Percentiles rank a stretch among this genome's conserved stretches.
Evolutionary conservation across 2,113 vertebrate genomes (phyloP).

Genomic region (Pelecanus crispus): DNA sequence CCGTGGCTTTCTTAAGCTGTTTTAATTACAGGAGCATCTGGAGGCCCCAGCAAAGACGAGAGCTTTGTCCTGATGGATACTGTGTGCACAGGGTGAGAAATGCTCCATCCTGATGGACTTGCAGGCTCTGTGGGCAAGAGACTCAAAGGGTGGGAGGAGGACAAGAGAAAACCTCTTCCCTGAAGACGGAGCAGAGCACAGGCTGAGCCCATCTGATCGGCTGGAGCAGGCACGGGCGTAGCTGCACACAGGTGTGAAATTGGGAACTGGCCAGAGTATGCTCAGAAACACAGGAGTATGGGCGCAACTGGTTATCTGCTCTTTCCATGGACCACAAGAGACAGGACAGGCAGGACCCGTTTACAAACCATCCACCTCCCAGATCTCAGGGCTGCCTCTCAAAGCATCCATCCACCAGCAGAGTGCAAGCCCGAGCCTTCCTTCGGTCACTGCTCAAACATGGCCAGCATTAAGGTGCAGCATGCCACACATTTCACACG

Average conservation of each 20-base stretch:
- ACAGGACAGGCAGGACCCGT: background rate
- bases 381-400: background rate
- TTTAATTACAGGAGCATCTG: background rate
- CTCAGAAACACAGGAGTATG: background rate
- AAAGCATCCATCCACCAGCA: background rate
- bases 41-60: background rate
- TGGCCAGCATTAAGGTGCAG: background rate
- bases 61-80: background rate
- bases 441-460: fast-evolving
- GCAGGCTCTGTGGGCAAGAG: background rate
- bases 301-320: background rate
- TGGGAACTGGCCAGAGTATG: background rate
- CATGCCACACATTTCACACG: fast-evolving
- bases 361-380: background rate
- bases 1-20: background rate
- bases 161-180: background rate
- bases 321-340: background rate
- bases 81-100: background rate
- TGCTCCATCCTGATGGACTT: fast-evolving
- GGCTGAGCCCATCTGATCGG: background rate
- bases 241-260: background rate
- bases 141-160: background rate
- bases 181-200: background rate
- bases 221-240: background rate
- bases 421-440: background rate